Evolutionary conservation across 2,888 invertebrate species (phyloP).

Genomic region (Gandaritis pyraliata): DNA sequence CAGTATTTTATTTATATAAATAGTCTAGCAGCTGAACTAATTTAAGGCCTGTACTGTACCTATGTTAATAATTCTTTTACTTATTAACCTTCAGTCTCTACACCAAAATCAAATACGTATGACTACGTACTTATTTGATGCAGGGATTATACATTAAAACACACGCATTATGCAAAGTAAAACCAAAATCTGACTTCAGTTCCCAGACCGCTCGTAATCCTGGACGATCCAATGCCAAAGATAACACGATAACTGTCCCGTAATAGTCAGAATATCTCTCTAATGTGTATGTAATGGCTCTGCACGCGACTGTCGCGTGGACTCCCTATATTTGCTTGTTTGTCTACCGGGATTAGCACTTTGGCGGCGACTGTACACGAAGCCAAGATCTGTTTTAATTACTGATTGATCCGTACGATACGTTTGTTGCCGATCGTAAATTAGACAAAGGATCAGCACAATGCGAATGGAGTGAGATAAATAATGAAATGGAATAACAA

Average conservation of each 20-base stretch:
- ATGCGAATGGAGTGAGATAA: conserved; percentile 40
- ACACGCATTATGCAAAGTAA: conserved; percentile 21
- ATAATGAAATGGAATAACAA: conserved; percentile 47
- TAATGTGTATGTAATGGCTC: conserved; percentile 74
- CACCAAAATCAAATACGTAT: no score
- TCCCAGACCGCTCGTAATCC: conserved; percentile 70
- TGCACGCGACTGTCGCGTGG: conserved; percentile 69
- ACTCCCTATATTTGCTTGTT: conserved; percentile 56
- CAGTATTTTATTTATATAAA: no score
- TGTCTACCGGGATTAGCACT: conserved; percentile 80
- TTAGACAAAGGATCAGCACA: conserved; percentile 66
- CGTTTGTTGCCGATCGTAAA: conserved; percentile 63
- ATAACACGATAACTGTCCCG: conserved; percentile 76
- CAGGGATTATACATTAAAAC: neutral
- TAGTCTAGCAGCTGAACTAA: no score
- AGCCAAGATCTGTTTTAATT: conserved; percentile 62
- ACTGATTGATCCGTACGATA: conserved; percentile 74
- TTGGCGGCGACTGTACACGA: conserved; percentile 59
- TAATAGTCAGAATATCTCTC: conserved; percentile 74
- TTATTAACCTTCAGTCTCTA: no score
- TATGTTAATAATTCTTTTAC: no score
- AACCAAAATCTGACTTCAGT: conserved; percentile 41
- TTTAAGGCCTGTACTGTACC: no score
- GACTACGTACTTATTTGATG: neutral
- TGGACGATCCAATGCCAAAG: conserved; percentile 64